These are phyloP conservation scores for Acanthopleura granulata DNA, from an alignment of 2,888 invertebrate species.

Conservation along the genomic window DNA sequence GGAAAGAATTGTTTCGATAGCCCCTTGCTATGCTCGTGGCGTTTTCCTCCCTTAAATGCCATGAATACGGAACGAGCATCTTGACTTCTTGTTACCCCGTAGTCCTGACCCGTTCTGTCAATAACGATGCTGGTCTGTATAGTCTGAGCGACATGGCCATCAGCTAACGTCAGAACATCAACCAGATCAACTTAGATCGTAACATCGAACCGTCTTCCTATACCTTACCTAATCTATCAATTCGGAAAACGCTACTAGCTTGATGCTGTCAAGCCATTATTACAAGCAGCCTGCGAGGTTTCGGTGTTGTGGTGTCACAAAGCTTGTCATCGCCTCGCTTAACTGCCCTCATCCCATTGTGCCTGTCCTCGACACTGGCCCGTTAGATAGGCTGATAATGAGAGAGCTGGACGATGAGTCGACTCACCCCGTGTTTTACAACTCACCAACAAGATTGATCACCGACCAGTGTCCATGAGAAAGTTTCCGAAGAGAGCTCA, in stretches of 20 bases:
- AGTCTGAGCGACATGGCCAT: too few relatives aligned
- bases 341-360: conserved; percentile 5
- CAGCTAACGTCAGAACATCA: too few relatives aligned
- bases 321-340: background rate
- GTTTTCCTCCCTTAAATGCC: conserved; percentile 10
- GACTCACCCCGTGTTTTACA: background rate
- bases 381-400: conserved; percentile 10
- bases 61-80: background rate
- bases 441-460: conserved; percentile 16
- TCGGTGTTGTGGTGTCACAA: background rate
- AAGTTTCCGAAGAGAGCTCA: background rate
- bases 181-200: too few relatives aligned
- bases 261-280: background rate
- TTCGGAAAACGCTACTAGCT: background rate
- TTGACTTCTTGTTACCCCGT: too few relatives aligned
- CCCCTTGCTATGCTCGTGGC: conserved; percentile 11
- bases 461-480: background rate
- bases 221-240: conserved; percentile 4
- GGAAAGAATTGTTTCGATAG: conserved; percentile 14
- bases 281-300: background rate
- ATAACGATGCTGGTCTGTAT: too few relatives aligned
- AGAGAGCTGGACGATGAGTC: background rate
- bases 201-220: background rate
- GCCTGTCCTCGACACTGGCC: background rate
- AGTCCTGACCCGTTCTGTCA: too few relatives aligned